These are phyloP conservation scores for Aeoliscus strigatus DNA, from an alignment of 2,797 vertebrate genomes.

Conservation along the genomic window DNA sequence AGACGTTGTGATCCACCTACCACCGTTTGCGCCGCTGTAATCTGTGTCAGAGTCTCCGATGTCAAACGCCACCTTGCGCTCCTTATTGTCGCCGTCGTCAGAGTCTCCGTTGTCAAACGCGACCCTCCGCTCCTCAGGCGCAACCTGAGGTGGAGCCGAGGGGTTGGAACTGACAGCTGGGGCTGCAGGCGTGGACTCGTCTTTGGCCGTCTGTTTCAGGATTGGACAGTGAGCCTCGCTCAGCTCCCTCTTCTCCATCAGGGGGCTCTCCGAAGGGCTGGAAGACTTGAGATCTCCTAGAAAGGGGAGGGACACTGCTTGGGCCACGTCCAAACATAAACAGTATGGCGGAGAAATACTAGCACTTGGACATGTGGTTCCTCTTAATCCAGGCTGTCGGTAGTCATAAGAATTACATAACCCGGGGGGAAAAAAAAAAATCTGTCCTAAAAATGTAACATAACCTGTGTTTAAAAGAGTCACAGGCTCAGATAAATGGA, in stretches of 20 bases:
- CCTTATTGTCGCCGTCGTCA: conserved; percentile 81
- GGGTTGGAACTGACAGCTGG: conserved; percentile 33
- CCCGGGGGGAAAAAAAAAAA: conserved; percentile 6
- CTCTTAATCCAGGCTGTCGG: conserved; percentile 10
- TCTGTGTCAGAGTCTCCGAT: conserved; percentile 81
- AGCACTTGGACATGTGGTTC: conserved; percentile 14
- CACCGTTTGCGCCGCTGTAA: conserved; percentile 36
- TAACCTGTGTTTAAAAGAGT: conserved; percentile 20
- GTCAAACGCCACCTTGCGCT: conserved; percentile 84
- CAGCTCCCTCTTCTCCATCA: conserved; percentile 84
- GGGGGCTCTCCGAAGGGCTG: conserved; percentile 91
- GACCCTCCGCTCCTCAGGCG: conserved; percentile 80
- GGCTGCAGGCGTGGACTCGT: conserved; percentile 39
- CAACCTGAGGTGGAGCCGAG: conserved; percentile 19
- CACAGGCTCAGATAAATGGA: conserved; percentile 43
- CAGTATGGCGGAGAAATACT: conserved; percentile 22
- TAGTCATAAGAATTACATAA: conserved; percentile 24
- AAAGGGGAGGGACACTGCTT: conserved; percentile 35
- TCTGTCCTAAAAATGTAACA: conserved; percentile 23
- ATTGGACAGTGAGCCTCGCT: conserved; percentile 69
- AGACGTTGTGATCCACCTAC: conserved; percentile 42
- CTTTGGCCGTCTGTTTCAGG: conserved; percentile 81
- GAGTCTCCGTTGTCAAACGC: conserved; percentile 86
- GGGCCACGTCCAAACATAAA: conserved; percentile 29
- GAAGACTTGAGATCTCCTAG: conserved; percentile 85